Evolutionary conservation across 2,888 invertebrate genomes (phyloP).

Genomic region (Chrysolina oricalcia): DNA sequence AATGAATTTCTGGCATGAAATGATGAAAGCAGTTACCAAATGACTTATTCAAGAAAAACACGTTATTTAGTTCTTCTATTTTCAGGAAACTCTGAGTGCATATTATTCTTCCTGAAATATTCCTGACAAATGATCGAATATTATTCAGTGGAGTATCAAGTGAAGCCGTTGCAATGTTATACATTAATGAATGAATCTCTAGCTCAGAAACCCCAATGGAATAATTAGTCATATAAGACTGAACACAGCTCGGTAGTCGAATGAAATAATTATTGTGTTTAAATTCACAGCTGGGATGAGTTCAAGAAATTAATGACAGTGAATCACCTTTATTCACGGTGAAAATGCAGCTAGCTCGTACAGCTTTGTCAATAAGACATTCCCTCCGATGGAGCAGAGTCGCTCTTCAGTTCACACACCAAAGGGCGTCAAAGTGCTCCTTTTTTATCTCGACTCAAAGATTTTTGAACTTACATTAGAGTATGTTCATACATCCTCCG

Average conservation of each 20-base stretch:
- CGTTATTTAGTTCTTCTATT: too few relatives aligned
- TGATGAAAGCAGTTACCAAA: too few relatives aligned
- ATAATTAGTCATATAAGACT: not conserved
- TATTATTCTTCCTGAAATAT: not conserved
- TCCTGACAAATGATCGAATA: not conserved
- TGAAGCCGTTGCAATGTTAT: too few relatives aligned
- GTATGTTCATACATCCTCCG: constrained; percentile 8
- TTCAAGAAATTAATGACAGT: not conserved
- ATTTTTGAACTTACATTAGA: constrained; percentile 5
- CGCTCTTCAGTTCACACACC: not conserved
- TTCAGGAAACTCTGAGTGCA: too few relatives aligned
- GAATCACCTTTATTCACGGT: not conserved
- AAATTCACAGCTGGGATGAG: not conserved
- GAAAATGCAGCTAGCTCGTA: not conserved
- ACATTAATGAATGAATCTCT: not conserved
- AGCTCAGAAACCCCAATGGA: not conserved
- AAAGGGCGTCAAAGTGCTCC: not conserved
- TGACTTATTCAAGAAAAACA: too few relatives aligned
- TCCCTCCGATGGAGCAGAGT: not conserved
- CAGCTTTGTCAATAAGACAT: constrained; percentile 4
- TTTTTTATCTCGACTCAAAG: constrained; percentile 3
- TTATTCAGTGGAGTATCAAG: not conserved
- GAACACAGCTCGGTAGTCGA: not conserved
- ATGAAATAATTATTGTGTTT: constrained; percentile 3
- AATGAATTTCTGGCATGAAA: too few relatives aligned